Base-by-base conservation (phyloP, 2,888 invertebrate species). In the Stenoptilia bipunctidactyla region DNA sequence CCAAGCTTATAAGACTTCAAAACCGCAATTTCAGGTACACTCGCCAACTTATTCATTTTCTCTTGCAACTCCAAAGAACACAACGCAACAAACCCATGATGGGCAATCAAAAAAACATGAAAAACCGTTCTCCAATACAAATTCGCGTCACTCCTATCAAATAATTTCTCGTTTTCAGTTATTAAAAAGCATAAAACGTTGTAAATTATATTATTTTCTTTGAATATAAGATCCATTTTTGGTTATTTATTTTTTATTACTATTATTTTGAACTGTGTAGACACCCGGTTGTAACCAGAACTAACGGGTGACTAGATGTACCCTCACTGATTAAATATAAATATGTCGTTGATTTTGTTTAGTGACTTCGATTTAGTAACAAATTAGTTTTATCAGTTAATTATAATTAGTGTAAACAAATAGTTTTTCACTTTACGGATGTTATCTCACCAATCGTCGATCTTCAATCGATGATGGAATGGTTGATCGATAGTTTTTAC, bases 141-240 rank as follows among this genome's bases (percentile, higher is more conserved):
- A 20, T 56, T 65, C 0, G 67, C 55, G 12, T 77, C 77, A 53
- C 61, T 76, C 4, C 72, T 52, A 42, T 77, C 71, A 12, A 76
- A 77, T 0, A 76, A 52, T 12, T 77, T 77, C 39, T 77, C 76
- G 37, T 80, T 77, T 60, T 80, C 76, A 0, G 73, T 70, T 43
- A 80, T 74, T 1, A 80, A 53, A 53, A 76, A 75, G 40, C 79
- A 75, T 34, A 80, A 43, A 38, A 79, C 40, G 15, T 79, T 77
- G 43, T 76, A 76, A 44, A 73, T 69, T 36, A 76, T 61, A 39
- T 79, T 80, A 38, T 55, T 66, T 15, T 74, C 69, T 27, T 66
- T 69, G 58, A 64, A 73, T 1, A 75, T 37, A 1, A 61, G 57
- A 43, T 76, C 79, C 76, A 79, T 77, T 51, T 52, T 30, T 8